Evolutionary conservation across 2,797 vertebrate species (phyloP), one percentile per base, ranked within the genome.

Genomic region (Valencia hispanica): DNA sequence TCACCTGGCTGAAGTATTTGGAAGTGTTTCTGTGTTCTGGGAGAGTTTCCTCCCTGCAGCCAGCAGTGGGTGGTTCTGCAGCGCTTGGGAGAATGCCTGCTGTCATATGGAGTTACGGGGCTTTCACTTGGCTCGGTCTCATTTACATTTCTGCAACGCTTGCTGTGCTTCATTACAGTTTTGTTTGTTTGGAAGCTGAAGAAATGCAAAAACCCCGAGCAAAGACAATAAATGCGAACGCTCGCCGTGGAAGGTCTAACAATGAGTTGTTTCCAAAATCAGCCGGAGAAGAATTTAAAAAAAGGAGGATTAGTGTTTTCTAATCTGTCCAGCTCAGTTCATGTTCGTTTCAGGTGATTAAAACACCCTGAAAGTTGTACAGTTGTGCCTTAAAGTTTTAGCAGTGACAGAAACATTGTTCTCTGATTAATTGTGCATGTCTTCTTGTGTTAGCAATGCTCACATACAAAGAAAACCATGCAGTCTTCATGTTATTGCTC

Each of bases 41-140:
- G 11, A 79, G 84, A 15, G 36, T 81, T 88, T 85, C 83, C 83
- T 86, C 83, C 83, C 73, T 81, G 75, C 80, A 57, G 82, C 73
- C 61, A 20, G 12, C 73, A 86, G 89, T 80, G 84, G 81, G 84
- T 70, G 87, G 89, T 72, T 87, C 45, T 75, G 82, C 75, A 51
- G 68, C 53, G 80, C 36, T 18, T 59, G 75, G n/a, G 75, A 84
- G 78, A 87, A 84, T 17, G 45, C 45, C 34, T n/a, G 79, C 84
- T 84, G 87, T 87, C 88, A 83, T 80, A 77, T 71, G 34, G 50
- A 86, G 85, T 93, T 86, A 89, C 86, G 84, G 84, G 74, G 81
- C 87, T 86, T 91, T 89, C 88, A 74, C 84, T 87, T 73, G 79
- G 73, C 50, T 81, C 84, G 70, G 79, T 91, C 89, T 91, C 88